These are phyloP conservation scores for Vombatus ursinus DNA, from an alignment of 2,113 vertebrate species.

Conservation along the genomic window DNA sequence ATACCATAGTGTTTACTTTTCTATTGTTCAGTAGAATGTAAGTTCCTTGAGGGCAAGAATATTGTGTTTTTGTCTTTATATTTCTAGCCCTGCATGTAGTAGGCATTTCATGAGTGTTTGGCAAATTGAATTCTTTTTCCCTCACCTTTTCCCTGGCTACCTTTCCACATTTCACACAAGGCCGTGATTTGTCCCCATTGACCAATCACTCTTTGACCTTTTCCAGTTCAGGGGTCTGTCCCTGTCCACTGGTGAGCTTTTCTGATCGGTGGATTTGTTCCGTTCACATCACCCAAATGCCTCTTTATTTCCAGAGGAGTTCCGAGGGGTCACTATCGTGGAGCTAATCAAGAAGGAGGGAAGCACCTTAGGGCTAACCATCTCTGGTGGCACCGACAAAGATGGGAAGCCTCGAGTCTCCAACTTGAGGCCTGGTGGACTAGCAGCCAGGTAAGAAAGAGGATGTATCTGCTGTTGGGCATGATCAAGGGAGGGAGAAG, in stretches of 20 bases:
- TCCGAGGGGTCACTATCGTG: conserved; percentile 93
- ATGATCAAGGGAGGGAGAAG: background rate
- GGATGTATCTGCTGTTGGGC: background rate
- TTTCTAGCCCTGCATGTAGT: background rate
- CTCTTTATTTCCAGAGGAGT: conserved; percentile 89
- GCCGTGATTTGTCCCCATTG: background rate
- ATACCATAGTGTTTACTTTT: background rate
- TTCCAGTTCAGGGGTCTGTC: background rate
- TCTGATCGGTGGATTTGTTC: background rate
- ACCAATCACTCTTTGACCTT: background rate
- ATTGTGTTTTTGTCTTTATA: background rate
- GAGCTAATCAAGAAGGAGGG: conserved; percentile 98
- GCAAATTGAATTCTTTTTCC: background rate
- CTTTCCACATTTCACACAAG: background rate
- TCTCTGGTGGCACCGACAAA: conserved; percentile 98
- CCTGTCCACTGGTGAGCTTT: background rate
- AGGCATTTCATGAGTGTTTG: background rate
- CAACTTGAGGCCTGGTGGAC: conserved; percentile 94
- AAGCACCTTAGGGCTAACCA: conserved; percentile 95
- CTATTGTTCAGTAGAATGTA: background rate
- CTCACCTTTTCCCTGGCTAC: background rate
- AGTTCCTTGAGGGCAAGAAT: background rate
- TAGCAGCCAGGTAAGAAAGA: conserved; percentile 95
- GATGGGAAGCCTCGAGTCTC: conserved; percentile 97
- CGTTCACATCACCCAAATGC: background rate